Conservation (phyloP, 1,140 invertebrate species). For the Littorina saxatilis region DNA sequence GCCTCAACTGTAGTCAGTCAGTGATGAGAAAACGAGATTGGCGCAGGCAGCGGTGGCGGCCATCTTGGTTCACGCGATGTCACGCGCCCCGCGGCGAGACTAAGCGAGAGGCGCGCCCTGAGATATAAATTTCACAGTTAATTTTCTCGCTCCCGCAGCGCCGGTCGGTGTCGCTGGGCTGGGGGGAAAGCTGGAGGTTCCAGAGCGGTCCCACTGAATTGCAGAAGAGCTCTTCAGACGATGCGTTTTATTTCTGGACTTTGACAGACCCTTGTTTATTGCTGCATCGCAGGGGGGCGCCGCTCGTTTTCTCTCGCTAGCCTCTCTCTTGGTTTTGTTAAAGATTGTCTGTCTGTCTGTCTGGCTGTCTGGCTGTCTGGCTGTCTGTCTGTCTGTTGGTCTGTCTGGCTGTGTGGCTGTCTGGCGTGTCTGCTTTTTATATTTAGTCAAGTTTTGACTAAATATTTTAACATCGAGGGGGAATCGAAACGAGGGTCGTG, state of each 20-base stretch:
- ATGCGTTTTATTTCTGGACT: neutral
- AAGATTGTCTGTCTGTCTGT: too few species aligned
- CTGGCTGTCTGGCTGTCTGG: too few species aligned
- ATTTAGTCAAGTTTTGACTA: too few species aligned
- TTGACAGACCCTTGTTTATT: too few species aligned
- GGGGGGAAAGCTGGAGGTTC: neutral
- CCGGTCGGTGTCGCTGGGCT: neutral
- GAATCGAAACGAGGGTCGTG: too few species aligned
- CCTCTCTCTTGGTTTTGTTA: neutral
- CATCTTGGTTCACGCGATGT: slow-evolving; percentile 29
- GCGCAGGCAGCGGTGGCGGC: neutral
- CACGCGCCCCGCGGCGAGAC: slow-evolving; percentile 16
- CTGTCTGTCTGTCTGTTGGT: too few species aligned
- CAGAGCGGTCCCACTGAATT: neutral
- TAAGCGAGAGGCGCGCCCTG: slow-evolving; percentile 6
- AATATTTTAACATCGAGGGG: too few species aligned
- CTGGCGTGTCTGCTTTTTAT: too few species aligned
- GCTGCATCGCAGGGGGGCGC: neutral
- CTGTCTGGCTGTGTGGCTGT: too few species aligned
- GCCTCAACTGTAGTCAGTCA: too few species aligned
- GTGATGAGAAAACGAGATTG: too few species aligned
- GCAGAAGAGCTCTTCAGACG: neutral
- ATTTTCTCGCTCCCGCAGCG: neutral
- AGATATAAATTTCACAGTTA: slow-evolving; percentile 29
- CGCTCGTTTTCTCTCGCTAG: too few species aligned